These are phyloP conservation scores for Melipona beecheii DNA, from an alignment of 2,888 invertebrate species.

Conservation along the genomic window DNA sequence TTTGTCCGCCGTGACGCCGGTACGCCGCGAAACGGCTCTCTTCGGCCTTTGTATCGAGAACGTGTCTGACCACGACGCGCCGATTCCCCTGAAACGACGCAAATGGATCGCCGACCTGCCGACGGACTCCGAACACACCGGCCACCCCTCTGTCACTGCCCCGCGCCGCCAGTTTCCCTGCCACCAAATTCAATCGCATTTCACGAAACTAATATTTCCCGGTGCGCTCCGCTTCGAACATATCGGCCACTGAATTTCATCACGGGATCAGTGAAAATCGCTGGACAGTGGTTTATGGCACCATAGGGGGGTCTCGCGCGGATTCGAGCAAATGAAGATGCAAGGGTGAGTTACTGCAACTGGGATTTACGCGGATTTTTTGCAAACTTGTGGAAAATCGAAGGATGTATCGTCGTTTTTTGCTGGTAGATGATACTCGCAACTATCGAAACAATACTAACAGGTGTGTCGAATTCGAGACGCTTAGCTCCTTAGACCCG, in stretches of 20 bases:
- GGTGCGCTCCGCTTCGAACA: neutral
- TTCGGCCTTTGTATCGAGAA: conserved; percentile 22
- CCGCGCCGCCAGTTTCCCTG: conserved; percentile 11
- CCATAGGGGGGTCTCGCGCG: neutral
- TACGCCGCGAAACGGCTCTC: conserved; percentile 14
- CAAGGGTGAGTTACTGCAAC: neutral
- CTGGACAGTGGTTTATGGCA: neutral
- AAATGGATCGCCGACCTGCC: neutral
- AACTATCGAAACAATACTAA: no score
- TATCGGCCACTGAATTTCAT: no score
- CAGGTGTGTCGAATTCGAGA: no score
- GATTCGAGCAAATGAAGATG: neutral
- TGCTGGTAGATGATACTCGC: no score
- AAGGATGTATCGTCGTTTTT: no score
- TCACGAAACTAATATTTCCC: conserved; percentile 30
- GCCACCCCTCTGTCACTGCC: no score
- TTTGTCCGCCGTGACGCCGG: conserved; percentile 30
- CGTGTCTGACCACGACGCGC: conserved; percentile 20
- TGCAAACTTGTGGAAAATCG: no score
- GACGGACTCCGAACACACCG: conserved; percentile 4
- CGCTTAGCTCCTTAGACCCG: no score
- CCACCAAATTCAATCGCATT: conserved; percentile 17
- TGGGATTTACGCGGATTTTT: no score
- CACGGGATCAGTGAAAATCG: conserved; percentile 3
- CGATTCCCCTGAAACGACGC: conserved; percentile 18